phyloP scores from a whole-genome alignment of 2,113 vertebrate species.

The Pangasianodon hypophthalmus region DNA sequence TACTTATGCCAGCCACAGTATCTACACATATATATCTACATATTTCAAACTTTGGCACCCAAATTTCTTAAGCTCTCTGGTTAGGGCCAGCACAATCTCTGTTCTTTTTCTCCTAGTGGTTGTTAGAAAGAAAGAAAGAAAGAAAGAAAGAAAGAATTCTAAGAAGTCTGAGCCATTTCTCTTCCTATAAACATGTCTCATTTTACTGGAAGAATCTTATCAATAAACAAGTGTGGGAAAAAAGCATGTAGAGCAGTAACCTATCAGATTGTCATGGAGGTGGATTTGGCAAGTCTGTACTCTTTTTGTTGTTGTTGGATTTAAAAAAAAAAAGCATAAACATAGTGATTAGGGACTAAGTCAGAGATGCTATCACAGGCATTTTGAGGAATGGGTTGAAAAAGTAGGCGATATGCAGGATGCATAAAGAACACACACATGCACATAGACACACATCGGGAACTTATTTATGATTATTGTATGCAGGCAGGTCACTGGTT shows the following conservation, averaged over 20 bases:
- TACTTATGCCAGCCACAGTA: not conserved
- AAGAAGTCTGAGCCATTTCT: not conserved
- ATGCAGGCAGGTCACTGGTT: not conserved
- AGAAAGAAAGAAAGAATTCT: not conserved
- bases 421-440: conserved; percentile 14
- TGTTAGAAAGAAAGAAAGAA: not conserved
- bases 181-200: conserved; percentile 22
- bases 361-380: conserved; percentile 38
- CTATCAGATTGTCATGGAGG: conserved; percentile 40
- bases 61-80: not conserved
- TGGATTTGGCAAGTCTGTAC: conserved; percentile 33
- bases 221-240: conserved; percentile 28
- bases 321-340: conserved; percentile 26
- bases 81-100: not conserved
- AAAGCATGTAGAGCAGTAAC: not conserved
- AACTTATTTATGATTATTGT: not conserved
- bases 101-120: not conserved
- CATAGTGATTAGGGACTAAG: conserved; percentile 6
- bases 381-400: conserved; percentile 11
- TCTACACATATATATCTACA: not conserved
- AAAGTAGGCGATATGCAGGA: not conserved
- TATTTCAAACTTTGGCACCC: not conserved
- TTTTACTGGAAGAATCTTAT: conserved; percentile 45
- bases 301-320: conserved; percentile 45
- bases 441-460: not conserved